Evolutionary conservation across 2,113 vertebrate species (phyloP), one percentile per base, ranked within the genome.

Genomic region (Percina caprodes): DNA sequence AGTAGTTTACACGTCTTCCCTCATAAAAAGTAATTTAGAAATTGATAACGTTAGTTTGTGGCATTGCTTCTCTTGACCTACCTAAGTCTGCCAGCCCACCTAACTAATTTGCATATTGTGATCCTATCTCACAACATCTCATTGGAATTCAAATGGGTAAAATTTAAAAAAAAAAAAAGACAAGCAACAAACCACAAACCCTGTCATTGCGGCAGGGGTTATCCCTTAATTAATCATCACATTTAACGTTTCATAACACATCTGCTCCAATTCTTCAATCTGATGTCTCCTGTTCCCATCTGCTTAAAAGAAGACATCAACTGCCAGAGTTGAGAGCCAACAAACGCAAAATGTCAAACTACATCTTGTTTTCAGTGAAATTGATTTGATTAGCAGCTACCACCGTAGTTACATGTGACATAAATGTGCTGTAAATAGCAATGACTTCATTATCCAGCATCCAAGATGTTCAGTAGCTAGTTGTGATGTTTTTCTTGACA

Each of bases 341-440:
- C 21, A 73, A 65, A 62, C 62, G 46, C 51, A 73, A 79, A 71
- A 88, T 78, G 54, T 82, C 46, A 80, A 61, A 58, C 30, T 39
- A 26, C 51, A 69, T 56, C 11, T 73, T 81, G 26, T 68, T 75
- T 35, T 24, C 45, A 7, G n/a, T 30, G 35, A 55, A 45, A 26
- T 82, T 69, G n/a, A 66, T 62, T 80, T 69, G 23, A 81, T 82
- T 58, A 76, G 52, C 58, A 69, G 51, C n/a, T 46, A 3, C 33
- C 55, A 26, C 8, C 2, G 3, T 45, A 35, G 39, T 33, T 14
- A 26, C 70, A 62, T 78, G 39, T 69, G 49, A 79, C 7, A 1
- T 11, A 67, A 70, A 14, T 16, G 39, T 24, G 35, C 2, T n/a
- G 45, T 23, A 26, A 67, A 72, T n/a, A 35, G 24, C n/a, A 24